A percentile compares a stretch with the other conserved stretches of the same genome.
Conservation (phyloP, 2,888 invertebrate species). For the Torymus aiolomorphi region DNA sequence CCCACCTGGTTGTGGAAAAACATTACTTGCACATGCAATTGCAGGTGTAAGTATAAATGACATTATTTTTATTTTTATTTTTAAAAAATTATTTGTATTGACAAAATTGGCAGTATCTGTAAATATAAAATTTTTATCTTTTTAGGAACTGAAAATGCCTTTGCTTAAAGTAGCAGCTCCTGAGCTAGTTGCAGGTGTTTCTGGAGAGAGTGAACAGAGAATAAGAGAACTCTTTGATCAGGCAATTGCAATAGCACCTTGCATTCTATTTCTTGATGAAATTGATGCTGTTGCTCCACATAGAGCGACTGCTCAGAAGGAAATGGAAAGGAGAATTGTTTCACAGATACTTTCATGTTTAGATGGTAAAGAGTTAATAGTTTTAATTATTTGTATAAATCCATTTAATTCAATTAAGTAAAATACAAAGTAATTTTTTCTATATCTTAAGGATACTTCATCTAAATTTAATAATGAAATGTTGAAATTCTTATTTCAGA, state of each 20-base stretch:
- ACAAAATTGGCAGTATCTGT: neutral
- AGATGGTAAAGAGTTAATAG: slow-evolving; percentile 80
- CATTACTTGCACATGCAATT: slow-evolving; percentile 87
- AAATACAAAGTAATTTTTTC: too few relatives aligned
- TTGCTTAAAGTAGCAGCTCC: slow-evolving; percentile 93
- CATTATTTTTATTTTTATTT: slow-evolving; percentile 23
- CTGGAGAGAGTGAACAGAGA: slow-evolving; percentile 96
- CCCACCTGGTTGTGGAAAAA: slow-evolving; percentile 96
- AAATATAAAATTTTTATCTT: slow-evolving; percentile 53
- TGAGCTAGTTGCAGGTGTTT: slow-evolving; percentile 94
- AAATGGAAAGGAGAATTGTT: slow-evolving; percentile 97
- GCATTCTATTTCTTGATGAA: slow-evolving; percentile 96
- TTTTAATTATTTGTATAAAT: slow-evolving; percentile 8
- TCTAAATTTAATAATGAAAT: slow-evolving; percentile 13
- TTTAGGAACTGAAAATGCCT: slow-evolving; percentile 87
- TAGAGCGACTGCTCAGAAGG: slow-evolving; percentile 91
- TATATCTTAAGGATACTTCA: slow-evolving; percentile 16
- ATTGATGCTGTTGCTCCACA: slow-evolving; percentile 97
- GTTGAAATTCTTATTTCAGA: slow-evolving; percentile 69
- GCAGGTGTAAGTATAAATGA: slow-evolving; percentile 81
- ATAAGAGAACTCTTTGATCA: slow-evolving; percentile 93
- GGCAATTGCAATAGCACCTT: slow-evolving; percentile 85
- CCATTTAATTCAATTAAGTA: neutral
- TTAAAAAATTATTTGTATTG: neutral
- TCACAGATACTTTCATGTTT: slow-evolving; percentile 93